Percentiles rank a stretch among this genome's conserved stretches.
Conservation (phyloP, 2,113 vertebrate genomes). For the Pseudorhombus dupliciocellatus region DNA sequence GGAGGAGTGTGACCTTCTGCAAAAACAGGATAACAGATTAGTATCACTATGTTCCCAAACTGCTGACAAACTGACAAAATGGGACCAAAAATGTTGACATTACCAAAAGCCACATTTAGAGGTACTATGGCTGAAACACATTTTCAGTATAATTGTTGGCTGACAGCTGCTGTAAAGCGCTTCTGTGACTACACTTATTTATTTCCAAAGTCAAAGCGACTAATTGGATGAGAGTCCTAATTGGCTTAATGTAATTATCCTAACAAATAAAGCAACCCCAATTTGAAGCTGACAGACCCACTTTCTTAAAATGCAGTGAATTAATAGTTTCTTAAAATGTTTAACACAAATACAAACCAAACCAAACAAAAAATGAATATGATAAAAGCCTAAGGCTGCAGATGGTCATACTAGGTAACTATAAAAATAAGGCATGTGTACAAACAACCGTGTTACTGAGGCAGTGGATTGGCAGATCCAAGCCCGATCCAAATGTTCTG, state of each 20-base stretch:
- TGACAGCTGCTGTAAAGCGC: slow-evolving; percentile 23
- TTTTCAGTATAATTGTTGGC: slow-evolving; percentile 22
- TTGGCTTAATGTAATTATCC: slow-evolving; percentile 48
- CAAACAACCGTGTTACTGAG: no score
- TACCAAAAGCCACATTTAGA: neutral
- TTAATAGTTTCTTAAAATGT: slow-evolving; percentile 14
- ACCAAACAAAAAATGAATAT: neutral
- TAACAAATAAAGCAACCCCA: slow-evolving; percentile 21
- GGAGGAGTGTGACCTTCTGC: no score
- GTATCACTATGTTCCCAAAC: no score
- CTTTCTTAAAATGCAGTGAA: slow-evolving; percentile 17
- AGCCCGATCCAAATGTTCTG: no score
- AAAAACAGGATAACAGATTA: no score
- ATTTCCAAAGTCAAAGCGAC: slow-evolving; percentile 18
- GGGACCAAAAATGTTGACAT: neutral
- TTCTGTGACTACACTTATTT: slow-evolving; percentile 12
- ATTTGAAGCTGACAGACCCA: slow-evolving; percentile 24
- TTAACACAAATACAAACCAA: slow-evolving; percentile 1
- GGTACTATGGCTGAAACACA: neutral
- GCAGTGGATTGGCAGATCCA: no score
- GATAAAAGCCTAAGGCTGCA: neutral
- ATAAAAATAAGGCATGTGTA: neutral
- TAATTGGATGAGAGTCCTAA: slow-evolving; percentile 50
- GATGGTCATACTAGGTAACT: neutral
- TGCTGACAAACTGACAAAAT: no score